Percentiles rank a stretch among this genome's conserved stretches.
phyloP scores from a whole-genome alignment of 2,113 vertebrate genomes.

The Calonectris borealis region DNA sequence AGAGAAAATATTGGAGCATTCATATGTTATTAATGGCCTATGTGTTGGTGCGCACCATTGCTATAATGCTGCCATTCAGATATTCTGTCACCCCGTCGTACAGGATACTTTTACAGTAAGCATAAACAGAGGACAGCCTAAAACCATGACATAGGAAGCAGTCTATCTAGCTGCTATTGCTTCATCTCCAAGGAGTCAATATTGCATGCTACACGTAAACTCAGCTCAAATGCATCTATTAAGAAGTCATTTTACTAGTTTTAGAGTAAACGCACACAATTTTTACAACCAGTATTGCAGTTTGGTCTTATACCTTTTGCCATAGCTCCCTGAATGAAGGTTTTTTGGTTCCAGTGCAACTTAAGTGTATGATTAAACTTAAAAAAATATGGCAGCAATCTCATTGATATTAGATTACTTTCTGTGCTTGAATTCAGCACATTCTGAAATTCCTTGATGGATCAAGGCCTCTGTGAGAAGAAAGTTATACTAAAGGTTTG shows the following conservation, averaged over 20 bases:
- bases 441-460: background rate
- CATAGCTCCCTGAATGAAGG: background rate
- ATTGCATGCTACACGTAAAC: background rate
- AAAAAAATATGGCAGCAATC: background rate
- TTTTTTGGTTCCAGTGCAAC: background rate
- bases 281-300: background rate
- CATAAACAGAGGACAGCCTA: background rate
- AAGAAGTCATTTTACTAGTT: background rate
- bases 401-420: background rate
- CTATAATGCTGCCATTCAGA: background rate
- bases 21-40: conserved; percentile 10
- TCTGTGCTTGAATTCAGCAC: background rate
- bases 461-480: background rate
- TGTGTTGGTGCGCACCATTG: background rate
- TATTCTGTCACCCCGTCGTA: background rate
- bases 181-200: background rate
- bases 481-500: background rate
- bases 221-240: background rate
- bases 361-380: background rate
- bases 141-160: background rate
- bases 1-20: conserved; percentile 27
- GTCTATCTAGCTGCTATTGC: background rate
- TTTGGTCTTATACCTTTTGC: background rate
- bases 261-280: background rate
- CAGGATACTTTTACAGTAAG: background rate